phyloP scores from a whole-genome alignment of 1,140 invertebrate species.

The Ceratosolen solmsi region DNA sequence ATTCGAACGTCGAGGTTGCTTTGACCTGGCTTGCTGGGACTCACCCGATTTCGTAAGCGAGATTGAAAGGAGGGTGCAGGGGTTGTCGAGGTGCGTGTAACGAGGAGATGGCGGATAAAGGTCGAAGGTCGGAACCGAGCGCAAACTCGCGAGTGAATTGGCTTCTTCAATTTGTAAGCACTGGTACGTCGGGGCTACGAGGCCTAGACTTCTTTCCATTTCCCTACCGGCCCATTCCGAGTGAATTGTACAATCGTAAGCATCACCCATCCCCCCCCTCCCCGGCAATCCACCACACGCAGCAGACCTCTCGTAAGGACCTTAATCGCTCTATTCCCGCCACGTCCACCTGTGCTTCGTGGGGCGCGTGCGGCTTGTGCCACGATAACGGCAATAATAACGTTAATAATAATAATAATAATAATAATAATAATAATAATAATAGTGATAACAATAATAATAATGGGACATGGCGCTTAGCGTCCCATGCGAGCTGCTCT shows the following conservation, averaged over 20 bases:
- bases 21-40: no score
- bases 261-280: neutral
- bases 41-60: slow-evolving; percentile 71
- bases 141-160: slow-evolving; percentile 70
- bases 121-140: slow-evolving; percentile 52
- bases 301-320: no score
- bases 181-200: slow-evolving; percentile 63
- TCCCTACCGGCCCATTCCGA: no score
- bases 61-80: no score
- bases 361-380: neutral
- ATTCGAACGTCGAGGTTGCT: no score
- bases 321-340: no score
- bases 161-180: slow-evolving; percentile 72
- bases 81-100: no score
- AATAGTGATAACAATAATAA: no score
- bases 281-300: no score
- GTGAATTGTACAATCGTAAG: neutral
- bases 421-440: no score
- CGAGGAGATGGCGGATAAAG: slow-evolving; percentile 41
- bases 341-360: slow-evolving; percentile 32
- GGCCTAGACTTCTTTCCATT: neutral
- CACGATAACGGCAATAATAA: slow-evolving; percentile 27
- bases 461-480: slow-evolving; percentile 11
- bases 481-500: neutral
- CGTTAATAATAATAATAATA: slow-evolving; percentile 39